Conservation (phyloP, 2,888 invertebrate genomes). For the Caenorhabditis becei region DNA sequence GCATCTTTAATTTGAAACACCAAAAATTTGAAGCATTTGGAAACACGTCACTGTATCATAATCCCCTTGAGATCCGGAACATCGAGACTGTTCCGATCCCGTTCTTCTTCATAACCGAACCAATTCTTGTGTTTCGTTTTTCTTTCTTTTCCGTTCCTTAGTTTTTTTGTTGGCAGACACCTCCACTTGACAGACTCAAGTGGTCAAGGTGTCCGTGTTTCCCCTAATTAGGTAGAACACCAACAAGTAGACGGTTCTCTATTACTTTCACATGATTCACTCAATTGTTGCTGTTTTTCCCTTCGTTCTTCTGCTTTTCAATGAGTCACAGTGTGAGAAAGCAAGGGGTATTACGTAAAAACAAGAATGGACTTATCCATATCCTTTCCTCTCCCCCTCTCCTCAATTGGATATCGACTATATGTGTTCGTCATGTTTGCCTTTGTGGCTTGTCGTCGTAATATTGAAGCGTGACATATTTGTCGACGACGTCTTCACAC, state of each 20-base stretch:
- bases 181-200: constrained; percentile 8
- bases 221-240: neutral
- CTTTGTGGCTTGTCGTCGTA: constrained; percentile 33
- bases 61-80: too few species aligned
- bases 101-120: neutral
- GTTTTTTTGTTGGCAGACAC: neutral
- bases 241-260: constrained; percentile 12
- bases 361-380: constrained; percentile 35
- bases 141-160: neutral
- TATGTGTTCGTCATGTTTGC: constrained; percentile 30
- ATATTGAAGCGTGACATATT: constrained; percentile 59
- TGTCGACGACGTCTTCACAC: constrained; percentile 9
- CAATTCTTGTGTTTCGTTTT: neutral
- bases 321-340: constrained; percentile 2
- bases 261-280: constrained; percentile 16
- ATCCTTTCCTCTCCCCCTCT: constrained; percentile 17
- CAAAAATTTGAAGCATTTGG: too few species aligned
- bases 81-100: neutral
- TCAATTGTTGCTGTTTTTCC: constrained; percentile 14
- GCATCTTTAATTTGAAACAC: too few species aligned
- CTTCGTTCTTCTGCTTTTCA: neutral
- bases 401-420: constrained; percentile 16
- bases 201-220: constrained; percentile 5
- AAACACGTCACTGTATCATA: too few species aligned
- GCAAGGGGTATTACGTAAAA: constrained; percentile 18